Conservation (phyloP, 2,797 vertebrate genomes). For the Myiothlypis coronata region DNA sequence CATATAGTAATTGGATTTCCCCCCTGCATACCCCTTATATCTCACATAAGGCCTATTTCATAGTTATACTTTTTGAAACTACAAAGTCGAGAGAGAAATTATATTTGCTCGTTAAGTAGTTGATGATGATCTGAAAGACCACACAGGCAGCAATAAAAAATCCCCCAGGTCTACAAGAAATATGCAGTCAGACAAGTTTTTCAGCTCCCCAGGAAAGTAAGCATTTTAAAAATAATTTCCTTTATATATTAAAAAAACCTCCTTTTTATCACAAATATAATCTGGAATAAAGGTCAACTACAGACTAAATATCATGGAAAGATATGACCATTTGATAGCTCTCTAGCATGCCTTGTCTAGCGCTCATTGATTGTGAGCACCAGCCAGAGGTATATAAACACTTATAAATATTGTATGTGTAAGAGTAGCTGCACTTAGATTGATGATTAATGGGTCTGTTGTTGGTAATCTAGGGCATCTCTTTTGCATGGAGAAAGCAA, state of each 20-base stretch:
- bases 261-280: conserved; percentile 11
- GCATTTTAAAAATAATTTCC: not conserved
- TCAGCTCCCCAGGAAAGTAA: not conserved
- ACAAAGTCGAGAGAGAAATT: not conserved
- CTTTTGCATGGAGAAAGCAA: conserved; percentile 76
- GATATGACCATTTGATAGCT: conserved; percentile 11
- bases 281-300: conserved; percentile 24
- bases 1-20: not conserved
- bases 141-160: not conserved
- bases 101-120: conserved; percentile 11
- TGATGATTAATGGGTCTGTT: conserved; percentile 72
- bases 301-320: conserved; percentile 16
- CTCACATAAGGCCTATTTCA: not conserved
- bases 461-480: conserved; percentile 68
- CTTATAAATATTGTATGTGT: conserved; percentile 72
- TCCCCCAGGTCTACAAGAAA: not conserved
- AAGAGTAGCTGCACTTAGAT: conserved; percentile 67
- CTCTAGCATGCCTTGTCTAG: conserved; percentile 28
- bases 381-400: conserved; percentile 59
- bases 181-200: not conserved
- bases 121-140: conserved; percentile 11
- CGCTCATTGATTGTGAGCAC: conserved; percentile 57
- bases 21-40: not conserved
- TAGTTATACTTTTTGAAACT: not conserved
- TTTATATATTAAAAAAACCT: not conserved